These are phyloP conservation scores for Ivindomyrus marchei DNA, from an alignment of 2,113 vertebrate species.

Conservation along the genomic window DNA sequence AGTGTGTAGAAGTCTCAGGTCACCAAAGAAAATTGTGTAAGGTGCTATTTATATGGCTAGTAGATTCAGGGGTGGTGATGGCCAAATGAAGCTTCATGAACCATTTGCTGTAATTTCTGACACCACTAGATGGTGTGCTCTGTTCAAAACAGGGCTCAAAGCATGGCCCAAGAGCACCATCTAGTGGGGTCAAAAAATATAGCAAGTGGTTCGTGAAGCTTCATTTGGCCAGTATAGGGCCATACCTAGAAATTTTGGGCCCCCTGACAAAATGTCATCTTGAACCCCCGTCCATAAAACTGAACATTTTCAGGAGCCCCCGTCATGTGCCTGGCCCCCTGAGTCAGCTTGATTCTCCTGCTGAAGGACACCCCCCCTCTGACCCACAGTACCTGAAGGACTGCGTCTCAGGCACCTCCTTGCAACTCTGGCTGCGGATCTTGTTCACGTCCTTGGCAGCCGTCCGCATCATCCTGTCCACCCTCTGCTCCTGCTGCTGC, in stretches of 20 bases:
- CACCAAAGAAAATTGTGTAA: neutral
- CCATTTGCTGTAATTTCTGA: too few relatives aligned
- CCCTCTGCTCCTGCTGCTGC: conserved; percentile 74
- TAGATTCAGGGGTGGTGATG: neutral
- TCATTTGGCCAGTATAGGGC: too few relatives aligned
- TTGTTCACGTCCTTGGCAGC: conserved; percentile 91
- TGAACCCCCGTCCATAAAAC: neutral
- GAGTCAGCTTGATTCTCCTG: neutral
- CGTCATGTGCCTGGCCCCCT: neutral
- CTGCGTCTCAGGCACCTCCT: conserved; percentile 86
- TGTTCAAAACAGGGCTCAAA: too few relatives aligned
- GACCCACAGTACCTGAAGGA: conserved; percentile 71
- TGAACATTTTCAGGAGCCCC: neutral
- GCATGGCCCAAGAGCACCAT: too few relatives aligned
- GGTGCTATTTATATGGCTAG: neutral
- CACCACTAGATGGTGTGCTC: too few relatives aligned
- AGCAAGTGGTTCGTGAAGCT: too few relatives aligned
- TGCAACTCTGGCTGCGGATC: conserved; percentile 82
- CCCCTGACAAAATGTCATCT: neutral
- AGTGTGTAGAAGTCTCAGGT: neutral
- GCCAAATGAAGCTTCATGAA: too few relatives aligned
- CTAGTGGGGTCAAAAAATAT: too few relatives aligned
- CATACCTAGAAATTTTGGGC: neutral
- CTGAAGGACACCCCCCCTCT: neutral
- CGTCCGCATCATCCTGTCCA: conserved; percentile 89